These are phyloP conservation scores for Caenorhabditis virilis DNA, from an alignment of 2,888 invertebrate species.

Conservation along the genomic window DNA sequence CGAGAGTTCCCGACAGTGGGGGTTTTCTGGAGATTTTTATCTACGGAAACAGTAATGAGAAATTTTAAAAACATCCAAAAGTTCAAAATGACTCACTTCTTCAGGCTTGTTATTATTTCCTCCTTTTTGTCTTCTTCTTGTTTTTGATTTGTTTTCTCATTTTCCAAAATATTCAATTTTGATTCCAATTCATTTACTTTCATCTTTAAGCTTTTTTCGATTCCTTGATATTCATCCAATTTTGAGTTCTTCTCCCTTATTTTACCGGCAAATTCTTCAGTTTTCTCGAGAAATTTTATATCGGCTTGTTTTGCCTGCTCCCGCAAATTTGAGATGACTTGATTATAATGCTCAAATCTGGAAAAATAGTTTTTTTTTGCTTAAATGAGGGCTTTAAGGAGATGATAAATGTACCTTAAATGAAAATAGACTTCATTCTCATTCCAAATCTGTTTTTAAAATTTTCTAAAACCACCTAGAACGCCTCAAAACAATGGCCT, in stretches of 20 bases:
- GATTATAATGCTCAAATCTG: conserved; percentile 22
- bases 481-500: too few species aligned
- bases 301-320: conserved; percentile 17
- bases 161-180: neutral
- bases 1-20: neutral
- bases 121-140: neutral
- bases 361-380: conserved; percentile 3
- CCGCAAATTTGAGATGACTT: conserved; percentile 9
- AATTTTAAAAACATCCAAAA: neutral
- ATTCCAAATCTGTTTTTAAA: too few species aligned
- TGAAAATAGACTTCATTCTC: too few species aligned
- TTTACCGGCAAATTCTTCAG: conserved; percentile 4
- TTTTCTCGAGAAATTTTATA: conserved; percentile 10
- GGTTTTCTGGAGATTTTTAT: neutral
- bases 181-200: neutral
- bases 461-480: too few species aligned
- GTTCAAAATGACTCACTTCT: neutral
- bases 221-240: conserved; percentile 1
- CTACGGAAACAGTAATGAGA: neutral
- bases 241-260: conserved; percentile 13
- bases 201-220: neutral
- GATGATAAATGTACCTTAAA: too few species aligned
- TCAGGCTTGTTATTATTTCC: too few species aligned
- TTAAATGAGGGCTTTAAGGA: neutral
- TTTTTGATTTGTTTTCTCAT: neutral